Evolutionary conservation across 2,797 vertebrate species (phyloP).

Genomic region (Schizothorax lantsangensis): DNA sequence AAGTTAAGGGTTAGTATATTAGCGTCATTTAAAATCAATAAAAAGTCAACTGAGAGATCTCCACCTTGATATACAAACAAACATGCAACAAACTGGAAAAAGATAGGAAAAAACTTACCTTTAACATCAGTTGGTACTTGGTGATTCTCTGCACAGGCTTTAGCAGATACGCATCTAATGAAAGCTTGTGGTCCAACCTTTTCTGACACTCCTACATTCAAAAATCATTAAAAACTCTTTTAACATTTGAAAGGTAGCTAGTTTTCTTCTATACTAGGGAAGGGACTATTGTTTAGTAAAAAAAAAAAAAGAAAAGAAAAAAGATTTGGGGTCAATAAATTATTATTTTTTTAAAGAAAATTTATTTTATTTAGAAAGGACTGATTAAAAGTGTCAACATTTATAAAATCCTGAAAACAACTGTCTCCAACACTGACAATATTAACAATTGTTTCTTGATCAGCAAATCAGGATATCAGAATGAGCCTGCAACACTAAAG

Average conservation of each 20-base stretch:
- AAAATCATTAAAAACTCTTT: not conserved
- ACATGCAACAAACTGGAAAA: not conserved
- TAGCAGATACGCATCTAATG: conserved; percentile 91
- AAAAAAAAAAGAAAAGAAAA: too few relatives aligned
- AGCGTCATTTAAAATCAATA: not conserved
- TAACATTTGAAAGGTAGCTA: not conserved
- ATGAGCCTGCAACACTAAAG: not conserved
- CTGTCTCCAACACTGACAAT: not conserved
- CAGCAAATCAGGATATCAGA: not conserved
- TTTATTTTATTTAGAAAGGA: not conserved
- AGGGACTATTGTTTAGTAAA: too few relatives aligned
- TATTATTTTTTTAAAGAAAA: not conserved
- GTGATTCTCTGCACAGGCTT: conserved; percentile 94
- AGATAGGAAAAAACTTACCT: conserved; percentile 73
- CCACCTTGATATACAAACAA: not conserved
- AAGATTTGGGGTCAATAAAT: not conserved
- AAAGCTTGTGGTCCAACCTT: conserved; percentile 92
- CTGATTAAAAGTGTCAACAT: not conserved
- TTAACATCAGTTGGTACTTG: conserved; percentile 92
- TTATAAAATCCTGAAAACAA: too few relatives aligned
- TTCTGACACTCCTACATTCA: conserved; percentile 90
- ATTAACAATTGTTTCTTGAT: not conserved
- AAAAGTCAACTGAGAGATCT: not conserved
- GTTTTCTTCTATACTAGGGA: not conserved
- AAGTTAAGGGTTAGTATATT: not conserved